Evolutionary conservation across 2,888 invertebrate species (phyloP).

Genomic region (Hemistola chrysoprasaria): DNA sequence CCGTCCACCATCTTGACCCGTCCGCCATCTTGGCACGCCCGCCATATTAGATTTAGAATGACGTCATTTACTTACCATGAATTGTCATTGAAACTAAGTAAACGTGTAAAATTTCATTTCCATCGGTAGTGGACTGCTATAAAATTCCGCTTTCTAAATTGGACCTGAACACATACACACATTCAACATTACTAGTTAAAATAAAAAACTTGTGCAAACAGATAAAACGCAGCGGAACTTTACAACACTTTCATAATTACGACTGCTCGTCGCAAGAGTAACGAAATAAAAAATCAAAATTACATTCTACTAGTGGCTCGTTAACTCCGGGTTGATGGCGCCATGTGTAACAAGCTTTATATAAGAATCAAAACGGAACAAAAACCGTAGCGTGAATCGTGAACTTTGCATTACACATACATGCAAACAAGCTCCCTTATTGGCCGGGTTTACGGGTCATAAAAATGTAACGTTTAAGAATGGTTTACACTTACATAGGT

Average conservation of each 20-base stretch:
- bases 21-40: no score
- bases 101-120: no score
- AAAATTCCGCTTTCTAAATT: no score
- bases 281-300: slow-evolving; percentile 22
- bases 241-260: slow-evolving; percentile 4
- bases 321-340: slow-evolving; percentile 24
- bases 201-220: no score
- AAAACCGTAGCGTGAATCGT: slow-evolving; percentile 20
- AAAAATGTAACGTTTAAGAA: slow-evolving; percentile 19
- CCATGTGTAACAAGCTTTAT: slow-evolving; percentile 25
- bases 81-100: no score
- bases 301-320: slow-evolving; percentile 20
- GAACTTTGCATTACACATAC: slow-evolving; percentile 29
- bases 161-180: no score
- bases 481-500: slow-evolving; percentile 41
- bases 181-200: no score
- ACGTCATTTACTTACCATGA: no score
- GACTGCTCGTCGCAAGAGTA: slow-evolving; percentile 7
- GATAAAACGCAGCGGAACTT: neutral
- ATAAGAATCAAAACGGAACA: slow-evolving; percentile 30
- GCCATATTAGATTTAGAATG: no score
- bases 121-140: no score
- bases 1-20: no score
- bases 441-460: slow-evolving; percentile 21
- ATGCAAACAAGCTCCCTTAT: slow-evolving; percentile 24